Base-by-base conservation (phyloP, 2,888 invertebrate species). In the Cheilosia variabilis region DNA sequence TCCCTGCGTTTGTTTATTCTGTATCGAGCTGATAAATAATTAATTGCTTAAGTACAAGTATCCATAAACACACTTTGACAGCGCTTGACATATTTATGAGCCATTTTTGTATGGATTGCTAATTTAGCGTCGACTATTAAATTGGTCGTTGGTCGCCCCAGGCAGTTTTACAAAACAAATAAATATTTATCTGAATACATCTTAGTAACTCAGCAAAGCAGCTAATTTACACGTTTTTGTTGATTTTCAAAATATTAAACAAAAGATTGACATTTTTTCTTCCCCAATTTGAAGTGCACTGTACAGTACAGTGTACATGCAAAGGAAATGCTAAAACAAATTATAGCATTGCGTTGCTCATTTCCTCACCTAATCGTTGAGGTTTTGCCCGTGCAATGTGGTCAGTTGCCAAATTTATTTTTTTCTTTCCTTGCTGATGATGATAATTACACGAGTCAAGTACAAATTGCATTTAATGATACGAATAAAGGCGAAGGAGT, bases 271-370 rank as follows among this genome's bases (percentile, higher is more conserved):
- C 34, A 37, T 2, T 37, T 37, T 37, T 37, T 37, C 13, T 37
- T 13, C 2, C 31, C 9, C 37, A 13, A 34, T 10, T 34, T 3
- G 34, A 37, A 37, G 31, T 31, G 31, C 31, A 2, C 31, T 31
- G 9, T 1, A 9, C 2, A 9, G 19, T 19, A 2, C 2, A 19
- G 2, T 9, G 31, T 7, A 13, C 10, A 5, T 24, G 6, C 24
- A 43, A n/a, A 43, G 24, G 60, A 41, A 41, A 43, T 24, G n/a
- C 4, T 41, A 47, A 27, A 47, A 62, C n/a, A 17, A 45, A 45
- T 62, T 62, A 62, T 31, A 62, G 13, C 45, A 62, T 62, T 17
- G 13, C 17, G 19, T 50, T 24, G 22, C 52, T 52, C 52, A 52
- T 22, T 10, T 19, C 9, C 52, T 52, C 52, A 52, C 52, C 9